Percentiles rank a stretch among this genome's conserved stretches.
phyloP scores from a whole-genome alignment of 2,113 vertebrate genomes.

The Rhipidura dahli region DNA sequence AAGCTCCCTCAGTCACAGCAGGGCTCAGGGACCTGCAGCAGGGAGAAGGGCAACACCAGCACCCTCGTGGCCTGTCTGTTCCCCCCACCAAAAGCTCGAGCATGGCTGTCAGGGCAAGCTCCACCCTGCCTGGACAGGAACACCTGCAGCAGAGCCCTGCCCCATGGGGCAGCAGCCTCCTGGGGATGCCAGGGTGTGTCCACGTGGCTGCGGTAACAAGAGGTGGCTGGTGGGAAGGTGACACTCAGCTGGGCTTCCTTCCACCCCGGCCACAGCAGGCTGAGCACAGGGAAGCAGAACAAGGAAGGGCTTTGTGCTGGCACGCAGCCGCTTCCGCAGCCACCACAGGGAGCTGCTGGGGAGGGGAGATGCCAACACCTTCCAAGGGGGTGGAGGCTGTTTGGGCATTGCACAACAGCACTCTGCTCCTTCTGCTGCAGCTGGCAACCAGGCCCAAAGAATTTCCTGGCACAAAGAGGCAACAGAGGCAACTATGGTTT shows the following conservation, averaged over 20 bases:
- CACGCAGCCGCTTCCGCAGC: neutral
- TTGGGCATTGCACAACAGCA: accelerated
- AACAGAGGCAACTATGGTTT: accelerated
- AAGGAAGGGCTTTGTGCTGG: neutral
- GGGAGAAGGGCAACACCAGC: neutral
- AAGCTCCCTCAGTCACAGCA: accelerated
- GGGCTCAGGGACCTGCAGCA: neutral
- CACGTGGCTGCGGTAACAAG: accelerated
- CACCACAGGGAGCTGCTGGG: neutral
- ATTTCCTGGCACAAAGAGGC: neutral
- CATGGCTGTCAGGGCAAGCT: accelerated
- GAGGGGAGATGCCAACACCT: neutral
- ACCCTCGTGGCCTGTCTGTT: neutral
- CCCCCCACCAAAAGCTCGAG: neutral
- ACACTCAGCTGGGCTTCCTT: neutral
- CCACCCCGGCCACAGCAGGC: accelerated
- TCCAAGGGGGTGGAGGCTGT: accelerated
- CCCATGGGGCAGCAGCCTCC: neutral
- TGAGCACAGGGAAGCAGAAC: conserved; percentile 6
- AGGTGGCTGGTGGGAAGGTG: neutral
- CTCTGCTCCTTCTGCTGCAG: neutral
- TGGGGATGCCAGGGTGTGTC: neutral
- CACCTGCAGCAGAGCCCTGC: neutral
- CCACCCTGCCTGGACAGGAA: neutral
- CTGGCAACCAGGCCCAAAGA: neutral